Evolutionary conservation across 2,888 invertebrate genomes (phyloP).

Genomic region (Elysia crispata): DNA sequence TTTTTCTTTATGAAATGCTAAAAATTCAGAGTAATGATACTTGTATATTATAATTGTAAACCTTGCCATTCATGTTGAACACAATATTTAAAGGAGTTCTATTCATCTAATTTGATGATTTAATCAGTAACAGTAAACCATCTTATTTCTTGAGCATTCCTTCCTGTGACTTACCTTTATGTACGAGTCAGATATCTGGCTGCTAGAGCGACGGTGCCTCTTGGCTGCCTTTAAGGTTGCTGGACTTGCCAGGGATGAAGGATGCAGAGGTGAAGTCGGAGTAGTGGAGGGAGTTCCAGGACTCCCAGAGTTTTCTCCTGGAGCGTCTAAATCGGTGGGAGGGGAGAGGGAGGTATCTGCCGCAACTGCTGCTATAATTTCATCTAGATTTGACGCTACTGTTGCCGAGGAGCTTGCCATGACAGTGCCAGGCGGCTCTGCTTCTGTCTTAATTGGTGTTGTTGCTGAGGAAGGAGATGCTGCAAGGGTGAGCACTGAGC

Average conservation of each 20-base stretch:
- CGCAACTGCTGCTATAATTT: conserved; percentile 43
- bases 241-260: conserved; percentile 44
- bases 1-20: too few relatives aligned
- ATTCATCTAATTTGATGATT: too few relatives aligned
- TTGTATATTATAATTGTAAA: too few relatives aligned
- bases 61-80: too few relatives aligned
- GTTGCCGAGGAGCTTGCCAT: conserved; percentile 17
- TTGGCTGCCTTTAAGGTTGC: conserved; percentile 51
- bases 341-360: conserved; percentile 44
- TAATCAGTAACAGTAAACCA: neutral
- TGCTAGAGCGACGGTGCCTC: conserved; percentile 56
- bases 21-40: too few relatives aligned
- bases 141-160: neutral
- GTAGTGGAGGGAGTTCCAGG: conserved; percentile 49
- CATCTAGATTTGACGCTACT: conserved; percentile 42
- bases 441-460: conserved; percentile 28
- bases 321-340: conserved; percentile 30
- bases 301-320: conserved; percentile 45
- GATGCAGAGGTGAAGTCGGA: conserved; percentile 30
- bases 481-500: too few relatives aligned
- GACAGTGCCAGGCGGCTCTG: conserved; percentile 17
- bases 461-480: neutral
- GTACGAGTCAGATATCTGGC: conserved; percentile 49
- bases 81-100: too few relatives aligned
- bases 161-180: conserved; percentile 51